Evolutionary conservation across 2,113 vertebrate genomes (phyloP).

Genomic region (Scomber japonicus): DNA sequence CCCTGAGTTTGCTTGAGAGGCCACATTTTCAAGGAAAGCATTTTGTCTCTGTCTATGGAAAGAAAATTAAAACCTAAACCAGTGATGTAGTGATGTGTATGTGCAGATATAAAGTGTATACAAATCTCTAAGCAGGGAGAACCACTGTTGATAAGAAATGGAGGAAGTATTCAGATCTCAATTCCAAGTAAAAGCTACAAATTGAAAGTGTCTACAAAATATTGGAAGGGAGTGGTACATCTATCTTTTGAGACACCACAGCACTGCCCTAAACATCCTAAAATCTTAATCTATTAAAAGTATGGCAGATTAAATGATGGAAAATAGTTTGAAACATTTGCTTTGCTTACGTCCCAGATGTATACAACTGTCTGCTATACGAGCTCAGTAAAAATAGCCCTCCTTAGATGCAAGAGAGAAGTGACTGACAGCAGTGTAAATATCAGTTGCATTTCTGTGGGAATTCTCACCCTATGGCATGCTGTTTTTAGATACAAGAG

Average conservation of each 20-base stretch:
- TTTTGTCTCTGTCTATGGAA: neutral
- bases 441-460: constrained; percentile 40
- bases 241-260: too few species aligned
- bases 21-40: too few species aligned
- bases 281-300: neutral
- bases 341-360: constrained; percentile 1
- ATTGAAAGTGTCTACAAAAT: too few species aligned
- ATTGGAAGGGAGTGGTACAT: too few species aligned
- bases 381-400: constrained; percentile 25
- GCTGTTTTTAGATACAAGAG: constrained; percentile 36
- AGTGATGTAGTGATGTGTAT: too few species aligned
- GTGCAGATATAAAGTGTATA: too few species aligned
- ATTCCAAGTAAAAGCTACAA: too few species aligned
- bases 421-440: constrained; percentile 27
- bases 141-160: too few species aligned
- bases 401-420: neutral
- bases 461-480: constrained; percentile 24
- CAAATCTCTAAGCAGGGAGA: too few species aligned
- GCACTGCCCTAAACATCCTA: neutral
- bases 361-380: constrained; percentile 5
- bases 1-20: too few species aligned
- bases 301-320: neutral
- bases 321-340: neutral
- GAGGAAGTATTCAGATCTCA: too few species aligned
- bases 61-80: neutral